phyloP scores from a whole-genome alignment of 2,888 invertebrate genomes.

The Spodoptera exigua region DNA sequence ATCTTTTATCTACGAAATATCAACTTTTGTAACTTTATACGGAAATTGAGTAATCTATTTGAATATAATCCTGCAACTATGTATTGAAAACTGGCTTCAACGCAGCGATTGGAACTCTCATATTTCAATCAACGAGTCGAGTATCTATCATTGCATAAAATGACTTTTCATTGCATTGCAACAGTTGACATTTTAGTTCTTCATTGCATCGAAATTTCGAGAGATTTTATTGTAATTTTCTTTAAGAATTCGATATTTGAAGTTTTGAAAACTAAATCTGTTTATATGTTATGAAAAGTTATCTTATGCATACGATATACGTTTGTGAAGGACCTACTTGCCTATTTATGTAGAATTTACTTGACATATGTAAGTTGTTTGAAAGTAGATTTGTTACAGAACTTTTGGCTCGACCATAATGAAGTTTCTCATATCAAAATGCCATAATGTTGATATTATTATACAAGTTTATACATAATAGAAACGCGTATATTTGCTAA shows the following conservation, averaged over 20 bases:
- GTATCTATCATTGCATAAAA: conserved; percentile 3
- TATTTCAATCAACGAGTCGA: conserved; percentile 5
- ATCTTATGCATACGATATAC: conserved; percentile 15
- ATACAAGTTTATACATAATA: conserved; percentile 54
- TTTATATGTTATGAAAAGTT: conserved; percentile 16
- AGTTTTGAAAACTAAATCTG: conserved; percentile 30
- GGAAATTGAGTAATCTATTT: conserved; percentile 12
- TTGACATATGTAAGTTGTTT: conserved; percentile 5
- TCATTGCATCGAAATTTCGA: conserved; percentile 28
- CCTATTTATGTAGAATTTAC: conserved; percentile 8
- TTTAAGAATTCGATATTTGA: conserved; percentile 25
- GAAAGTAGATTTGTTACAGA: conserved; percentile 16
- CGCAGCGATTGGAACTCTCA: conserved; percentile 18
- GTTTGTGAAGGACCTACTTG: conserved; percentile 16
- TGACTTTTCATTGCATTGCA: conserved; percentile 20
- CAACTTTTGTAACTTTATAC: conserved; percentile 36
- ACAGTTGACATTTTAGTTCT: conserved; percentile 28
- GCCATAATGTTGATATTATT: conserved; percentile 59
- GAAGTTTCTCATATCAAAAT: conserved; percentile 43
- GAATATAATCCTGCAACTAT: conserved; percentile 14
- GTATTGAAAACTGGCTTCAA: conserved; percentile 6
- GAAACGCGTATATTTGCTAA: conserved; percentile 41
- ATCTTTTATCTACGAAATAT: conserved; percentile 5
- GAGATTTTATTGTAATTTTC: conserved; percentile 14
- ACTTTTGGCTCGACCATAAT: conserved; percentile 23